A percentile compares a stretch with the other conserved stretches of the same genome.
phyloP scores from a whole-genome alignment of 2,797 vertebrate species.

The Melanotaenia pygmaea region DNA sequence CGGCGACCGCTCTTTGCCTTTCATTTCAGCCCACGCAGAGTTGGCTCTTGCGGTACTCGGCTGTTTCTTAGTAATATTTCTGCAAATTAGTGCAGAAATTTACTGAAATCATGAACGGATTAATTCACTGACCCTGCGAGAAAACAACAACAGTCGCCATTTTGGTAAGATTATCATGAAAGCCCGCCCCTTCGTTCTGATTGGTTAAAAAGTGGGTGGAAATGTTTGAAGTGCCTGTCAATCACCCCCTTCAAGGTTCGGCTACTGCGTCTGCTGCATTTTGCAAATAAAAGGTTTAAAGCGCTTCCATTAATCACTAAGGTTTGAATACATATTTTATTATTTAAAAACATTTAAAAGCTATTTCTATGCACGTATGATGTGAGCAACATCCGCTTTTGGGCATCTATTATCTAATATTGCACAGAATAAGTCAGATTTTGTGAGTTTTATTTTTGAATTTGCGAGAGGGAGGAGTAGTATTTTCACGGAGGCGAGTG shows the following conservation, averaged over 20 bases:
- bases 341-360: background rate
- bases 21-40: conserved; percentile 84
- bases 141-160: conserved; percentile 87
- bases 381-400: background rate
- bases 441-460: background rate
- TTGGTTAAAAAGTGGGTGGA: conserved; percentile 76
- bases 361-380: background rate
- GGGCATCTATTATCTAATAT: background rate
- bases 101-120: conserved; percentile 44
- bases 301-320: background rate
- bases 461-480: background rate
- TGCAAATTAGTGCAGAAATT: conserved; percentile 46
- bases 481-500: background rate
- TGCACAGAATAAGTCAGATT: background rate
- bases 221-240: conserved; percentile 57
- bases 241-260: conserved; percentile 43
- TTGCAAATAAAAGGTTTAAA: background rate
- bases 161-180: conserved; percentile 79
- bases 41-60: conserved; percentile 62
- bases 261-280: background rate
- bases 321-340: background rate
- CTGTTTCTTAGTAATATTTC: conserved; percentile 32
- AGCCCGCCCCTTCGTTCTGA: conserved; percentile 66
- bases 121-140: conserved; percentile 81
- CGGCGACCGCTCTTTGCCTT: conserved; percentile 96